phyloP scores from a whole-genome alignment of 2,113 vertebrate species.

The Verasper variegatus region DNA sequence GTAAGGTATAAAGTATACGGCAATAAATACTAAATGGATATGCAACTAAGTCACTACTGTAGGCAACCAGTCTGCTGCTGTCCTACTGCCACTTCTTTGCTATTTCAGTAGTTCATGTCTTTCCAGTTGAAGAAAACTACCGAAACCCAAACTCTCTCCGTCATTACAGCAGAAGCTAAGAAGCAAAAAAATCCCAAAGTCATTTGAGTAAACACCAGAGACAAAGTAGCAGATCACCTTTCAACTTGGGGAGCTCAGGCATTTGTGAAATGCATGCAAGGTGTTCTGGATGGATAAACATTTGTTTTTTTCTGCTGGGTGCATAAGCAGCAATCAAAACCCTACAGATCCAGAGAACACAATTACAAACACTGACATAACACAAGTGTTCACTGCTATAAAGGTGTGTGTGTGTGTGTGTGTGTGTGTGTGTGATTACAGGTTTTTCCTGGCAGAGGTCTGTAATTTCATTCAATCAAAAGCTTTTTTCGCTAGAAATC shows the following conservation, averaged over 20 bases:
- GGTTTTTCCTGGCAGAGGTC: neutral
- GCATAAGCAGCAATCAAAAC: constrained; percentile 26
- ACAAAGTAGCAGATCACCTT: constrained; percentile 20
- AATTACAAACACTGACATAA: constrained; percentile 22
- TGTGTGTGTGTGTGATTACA: neutral
- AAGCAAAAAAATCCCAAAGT: neutral
- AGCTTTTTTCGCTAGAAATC: neutral
- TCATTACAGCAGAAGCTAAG: constrained; percentile 12
- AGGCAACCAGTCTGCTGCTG: constrained; percentile 52
- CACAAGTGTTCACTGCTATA: constrained; percentile 3
- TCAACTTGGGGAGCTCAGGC: constrained; percentile 35
- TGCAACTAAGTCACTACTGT: neutral
- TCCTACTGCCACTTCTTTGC: constrained; percentile 28
- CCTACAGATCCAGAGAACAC: constrained; percentile 38
- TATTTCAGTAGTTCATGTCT: constrained; percentile 38
- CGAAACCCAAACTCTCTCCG: too few relatives aligned
- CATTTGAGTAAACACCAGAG: constrained; percentile 30
- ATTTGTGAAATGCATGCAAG: constrained; percentile 33
- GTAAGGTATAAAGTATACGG: neutral
- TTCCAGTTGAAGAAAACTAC: constrained; percentile 19
- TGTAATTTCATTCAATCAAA: constrained; percentile 1
- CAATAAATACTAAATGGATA: neutral
- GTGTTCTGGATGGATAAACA: constrained; percentile 39
- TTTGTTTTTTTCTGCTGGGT: neutral
- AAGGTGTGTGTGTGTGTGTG: neutral